Evolutionary conservation across 1,140 invertebrate genomes (phyloP), one percentile per base, ranked within the genome.

Genomic region (Musca vetustissima): DNA sequence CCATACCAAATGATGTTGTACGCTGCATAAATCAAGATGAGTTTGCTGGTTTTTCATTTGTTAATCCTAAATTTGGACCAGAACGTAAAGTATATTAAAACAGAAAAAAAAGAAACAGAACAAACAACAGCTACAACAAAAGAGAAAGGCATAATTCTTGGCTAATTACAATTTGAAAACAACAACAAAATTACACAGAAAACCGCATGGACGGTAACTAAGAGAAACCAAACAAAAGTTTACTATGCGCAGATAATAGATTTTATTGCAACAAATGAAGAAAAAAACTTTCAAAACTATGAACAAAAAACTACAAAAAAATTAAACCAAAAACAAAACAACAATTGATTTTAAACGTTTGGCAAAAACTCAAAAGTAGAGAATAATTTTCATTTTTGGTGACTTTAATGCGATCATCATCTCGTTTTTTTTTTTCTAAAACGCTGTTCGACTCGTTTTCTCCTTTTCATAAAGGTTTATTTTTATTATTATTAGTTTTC

Each of bases 11-110:
- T 32, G 94, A 97, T 76, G 91, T 96, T 68, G 87, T 98, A 55
- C 89, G 92, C 70, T 93, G 92, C 72, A 98, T 99, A 78, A 98
- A 98, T 86, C 86, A 88, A 85, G 96, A 98, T 75, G 96, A 99
- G 84, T 99, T 99, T 86, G 88, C 89, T 71, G 97, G 96, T 49
- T 99, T 99, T 85, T 98, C 97, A 67, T 98, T 98, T 84, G 89
- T 97, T 71, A 99, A 99, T 85, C 87, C 89, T 73, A 95, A 97
- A 82, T 98, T 90, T 85, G 92, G 92, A 85, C 92, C 93, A 59
- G 86, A 85, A 73, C 86, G 88, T 70, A 82, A 81, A 73, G 79
- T 81, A 68, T 80, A 77, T 73, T 82, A 81, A 76, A 61, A 43
- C 9, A 17, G 32, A 3, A n/a, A 32, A 28, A 59, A 8, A 17